Conservation (phyloP, 1,140 invertebrate species). For the Samia ricini region DNA sequence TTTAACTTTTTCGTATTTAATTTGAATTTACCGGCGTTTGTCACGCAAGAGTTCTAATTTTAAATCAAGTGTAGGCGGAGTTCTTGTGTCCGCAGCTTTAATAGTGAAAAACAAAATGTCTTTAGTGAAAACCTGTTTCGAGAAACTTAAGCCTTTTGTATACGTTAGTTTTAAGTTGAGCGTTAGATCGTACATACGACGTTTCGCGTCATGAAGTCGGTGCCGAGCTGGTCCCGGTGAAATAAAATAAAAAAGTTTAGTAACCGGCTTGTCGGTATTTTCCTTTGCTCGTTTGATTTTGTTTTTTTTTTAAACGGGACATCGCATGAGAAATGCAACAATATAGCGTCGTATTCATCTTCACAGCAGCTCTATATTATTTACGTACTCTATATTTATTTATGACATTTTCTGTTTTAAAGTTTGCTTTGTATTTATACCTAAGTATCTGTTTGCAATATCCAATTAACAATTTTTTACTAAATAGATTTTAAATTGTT, state of each 20-base stretch:
- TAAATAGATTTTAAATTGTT: too few species aligned
- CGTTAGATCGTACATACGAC: slow-evolving; percentile 53
- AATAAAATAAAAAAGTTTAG: slow-evolving; percentile 75
- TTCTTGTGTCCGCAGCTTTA: slow-evolving; percentile 66
- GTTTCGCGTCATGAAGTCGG: slow-evolving; percentile 38
- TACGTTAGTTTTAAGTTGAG: slow-evolving; percentile 64
- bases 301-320: slow-evolving; percentile 70
- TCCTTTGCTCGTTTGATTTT: slow-evolving; percentile 73
- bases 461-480: too few species aligned
- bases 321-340: slow-evolving; percentile 75
- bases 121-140: slow-evolving; percentile 72
- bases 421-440: too few species aligned
- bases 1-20: slow-evolving; percentile 73
- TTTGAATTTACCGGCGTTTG: slow-evolving; percentile 70
- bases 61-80: slow-evolving; percentile 77
- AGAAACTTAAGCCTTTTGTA: slow-evolving; percentile 75
- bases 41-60: slow-evolving; percentile 76
- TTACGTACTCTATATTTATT: too few species aligned
- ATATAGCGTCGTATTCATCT: slow-evolving; percentile 65
- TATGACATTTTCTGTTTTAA: too few species aligned
- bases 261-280: slow-evolving; percentile 73
- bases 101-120: slow-evolving; percentile 75
- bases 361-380: slow-evolving; percentile 31
- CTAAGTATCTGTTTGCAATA: too few species aligned
- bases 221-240: slow-evolving; percentile 42